Base-by-base conservation (phyloP, 2,888 invertebrate species). In the Polyommatus icarus region DNA sequence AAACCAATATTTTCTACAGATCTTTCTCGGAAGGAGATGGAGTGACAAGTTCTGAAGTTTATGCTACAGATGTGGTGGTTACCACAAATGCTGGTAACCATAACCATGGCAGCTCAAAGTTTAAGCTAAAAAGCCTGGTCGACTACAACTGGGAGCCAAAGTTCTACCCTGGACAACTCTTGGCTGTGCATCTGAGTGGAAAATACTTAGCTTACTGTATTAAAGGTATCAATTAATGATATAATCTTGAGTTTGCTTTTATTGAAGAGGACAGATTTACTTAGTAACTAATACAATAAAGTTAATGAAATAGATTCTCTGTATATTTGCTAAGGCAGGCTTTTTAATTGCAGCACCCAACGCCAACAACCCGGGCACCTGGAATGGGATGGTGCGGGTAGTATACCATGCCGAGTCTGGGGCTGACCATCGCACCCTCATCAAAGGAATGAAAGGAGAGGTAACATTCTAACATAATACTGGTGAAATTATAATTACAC, bases 71-170 rank as follows among this genome's bases (percentile, higher is more conserved):
- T 85, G 96, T 97, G 20, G 95, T 95, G 78, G 95, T 98, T 50
- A 94, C 96, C 78, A 96, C 97, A 54, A 96, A 96, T 78, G 94
- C 96, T 8, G 97, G 97, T 15, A 95, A 94, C 81, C 97, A 97
- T 85, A 96, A 96, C 84, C 97, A 97, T 85, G 98, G 98, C 72
- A 97, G 97, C 87, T 98, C 98, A 0, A 97, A 98, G 92, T 97
- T 99, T 40, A 98, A 98, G 87, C 95, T 98, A 72, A 97, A 97
- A 85, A 98, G 97, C 88, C 95, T 98, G 76, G 98, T 98, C 32
- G 98, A 98, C 86, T 99, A 97, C 89, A 97, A 97, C 82, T 99
- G 99, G 99, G 99, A 99, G 87, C 95, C 97, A 73, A 96, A 97
- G 84, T 97, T 97, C 86, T 98, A 98, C 85, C 95, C 96, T 0